phyloP scores from a whole-genome alignment of 2,888 invertebrate genomes.

The Microctonus brassicae region DNA sequence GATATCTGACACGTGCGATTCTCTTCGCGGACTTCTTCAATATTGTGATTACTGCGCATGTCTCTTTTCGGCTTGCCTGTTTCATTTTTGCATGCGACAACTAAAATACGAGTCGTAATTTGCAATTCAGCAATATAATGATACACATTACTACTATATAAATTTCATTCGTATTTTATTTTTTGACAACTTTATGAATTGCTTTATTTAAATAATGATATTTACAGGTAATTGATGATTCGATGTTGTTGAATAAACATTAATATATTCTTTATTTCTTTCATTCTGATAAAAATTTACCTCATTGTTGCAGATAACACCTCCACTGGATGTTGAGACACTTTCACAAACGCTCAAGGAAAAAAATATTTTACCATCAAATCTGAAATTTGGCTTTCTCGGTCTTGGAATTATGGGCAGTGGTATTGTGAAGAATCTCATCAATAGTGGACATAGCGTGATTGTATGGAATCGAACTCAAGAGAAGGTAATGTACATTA shows the following conservation, averaged over 20 bases:
- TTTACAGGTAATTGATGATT: not conserved
- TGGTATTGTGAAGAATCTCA: constrained; percentile 93
- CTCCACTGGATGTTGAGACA: constrained; percentile 82
- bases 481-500: constrained; percentile 82
- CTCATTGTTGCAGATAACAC: constrained; percentile 74
- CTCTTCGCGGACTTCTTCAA: not conserved
- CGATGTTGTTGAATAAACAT: too few species aligned
- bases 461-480: constrained; percentile 94
- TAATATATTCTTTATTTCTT: not conserved
- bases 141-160: too few species aligned
- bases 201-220: not conserved
- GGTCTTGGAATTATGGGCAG: constrained; percentile 96
- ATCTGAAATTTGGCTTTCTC: constrained; percentile 92
- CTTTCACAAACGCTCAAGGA: constrained; percentile 83
- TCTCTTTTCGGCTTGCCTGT: too few species aligned
- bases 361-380: constrained; percentile 88
- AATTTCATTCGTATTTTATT: not conserved
- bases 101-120: not conserved
- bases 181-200: not conserved
- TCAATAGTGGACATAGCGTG: constrained; percentile 93
- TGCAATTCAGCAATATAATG: too few species aligned
- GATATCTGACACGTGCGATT: not conserved
- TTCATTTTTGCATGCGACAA: not conserved
- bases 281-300: not conserved
- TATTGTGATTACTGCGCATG: not conserved